These are phyloP conservation scores for Tetrao urogallus DNA, from an alignment of 2,113 vertebrate species.

Conservation along the genomic window DNA sequence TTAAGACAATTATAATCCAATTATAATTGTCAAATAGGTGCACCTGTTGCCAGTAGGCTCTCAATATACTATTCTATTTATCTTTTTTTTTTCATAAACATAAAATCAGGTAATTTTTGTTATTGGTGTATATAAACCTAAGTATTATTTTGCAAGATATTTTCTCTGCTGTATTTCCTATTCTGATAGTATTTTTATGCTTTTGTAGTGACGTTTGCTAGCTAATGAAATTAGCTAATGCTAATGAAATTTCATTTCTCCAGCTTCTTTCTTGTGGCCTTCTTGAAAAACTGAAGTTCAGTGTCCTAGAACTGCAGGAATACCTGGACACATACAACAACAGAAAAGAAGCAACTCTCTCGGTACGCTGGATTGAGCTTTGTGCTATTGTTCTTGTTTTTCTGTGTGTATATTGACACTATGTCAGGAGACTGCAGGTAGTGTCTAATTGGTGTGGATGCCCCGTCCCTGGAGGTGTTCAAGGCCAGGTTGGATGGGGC, in stretches of 20 bases:
- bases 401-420: background rate
- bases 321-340: constrained; percentile 97
- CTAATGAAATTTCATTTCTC: constrained; percentile 40
- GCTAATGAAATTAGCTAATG: too few species aligned
- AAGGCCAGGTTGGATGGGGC: too few species aligned
- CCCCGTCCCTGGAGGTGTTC: too few species aligned
- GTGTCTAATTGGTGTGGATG: background rate
- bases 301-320: constrained; percentile 96
- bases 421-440: background rate
- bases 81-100: background rate
- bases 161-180: background rate
- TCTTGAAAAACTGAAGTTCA: constrained; percentile 98
- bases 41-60: background rate
- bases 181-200: background rate
- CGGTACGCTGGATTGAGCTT: constrained; percentile 77
- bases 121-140: background rate
- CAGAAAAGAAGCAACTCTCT: constrained; percentile 92
- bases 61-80: background rate
- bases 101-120: background rate
- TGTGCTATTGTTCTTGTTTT: background rate
- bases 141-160: background rate
- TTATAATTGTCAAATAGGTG: too few species aligned
- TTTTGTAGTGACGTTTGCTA: constrained; percentile 13
- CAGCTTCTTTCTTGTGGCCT: constrained; percentile 97
- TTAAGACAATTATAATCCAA: too few species aligned